phyloP scores from a whole-genome alignment of 1,140 invertebrate genomes.

The Dufourea novaeangliae region DNA sequence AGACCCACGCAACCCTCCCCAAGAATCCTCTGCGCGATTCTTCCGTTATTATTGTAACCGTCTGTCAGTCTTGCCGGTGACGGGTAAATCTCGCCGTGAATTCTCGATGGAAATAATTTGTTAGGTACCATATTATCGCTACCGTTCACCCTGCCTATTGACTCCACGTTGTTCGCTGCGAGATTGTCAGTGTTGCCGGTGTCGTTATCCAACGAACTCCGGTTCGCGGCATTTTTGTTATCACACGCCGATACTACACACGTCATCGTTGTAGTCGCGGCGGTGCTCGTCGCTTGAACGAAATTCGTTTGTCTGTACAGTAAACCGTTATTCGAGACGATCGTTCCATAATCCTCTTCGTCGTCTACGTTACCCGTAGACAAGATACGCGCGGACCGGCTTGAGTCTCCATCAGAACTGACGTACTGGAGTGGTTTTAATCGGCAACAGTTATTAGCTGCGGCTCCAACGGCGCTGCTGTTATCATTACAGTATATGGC shows the following conservation, averaged over 20 bases:
- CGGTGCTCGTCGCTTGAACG: conserved; percentile 37
- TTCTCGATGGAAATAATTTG: conserved; percentile 54
- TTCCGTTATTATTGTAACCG: conserved; percentile 36
- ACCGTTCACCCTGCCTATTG: conserved; percentile 40
- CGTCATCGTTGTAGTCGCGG: conserved; percentile 46
- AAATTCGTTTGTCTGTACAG: conserved; percentile 53
- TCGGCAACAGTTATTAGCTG: conserved; percentile 42
- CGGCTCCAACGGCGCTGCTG: conserved; percentile 38
- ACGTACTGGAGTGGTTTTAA: conserved; percentile 55
- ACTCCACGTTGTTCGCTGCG: conserved; percentile 12
- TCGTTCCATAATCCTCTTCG: conserved; percentile 52
- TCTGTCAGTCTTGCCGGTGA: conserved; percentile 4
- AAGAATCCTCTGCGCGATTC: conserved; percentile 37
- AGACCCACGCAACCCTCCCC: conserved; percentile 48
- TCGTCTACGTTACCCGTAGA: conserved; percentile 38
- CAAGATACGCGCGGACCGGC: conserved; percentile 23
- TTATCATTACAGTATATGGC: conserved; percentile 56
- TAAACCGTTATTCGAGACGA: conserved; percentile 34
- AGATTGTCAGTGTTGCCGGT: background rate
- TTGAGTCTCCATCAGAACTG: conserved; percentile 33
- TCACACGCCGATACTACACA: conserved; percentile 45
- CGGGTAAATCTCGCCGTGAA: conserved; percentile 48
- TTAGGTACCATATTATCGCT: conserved; percentile 35
- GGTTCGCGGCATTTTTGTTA: conserved; percentile 20
- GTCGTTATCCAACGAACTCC: conserved; percentile 23